Evolutionary conservation across 2,888 invertebrate genomes (phyloP).

Genomic region (Calliopum simillimum): DNA sequence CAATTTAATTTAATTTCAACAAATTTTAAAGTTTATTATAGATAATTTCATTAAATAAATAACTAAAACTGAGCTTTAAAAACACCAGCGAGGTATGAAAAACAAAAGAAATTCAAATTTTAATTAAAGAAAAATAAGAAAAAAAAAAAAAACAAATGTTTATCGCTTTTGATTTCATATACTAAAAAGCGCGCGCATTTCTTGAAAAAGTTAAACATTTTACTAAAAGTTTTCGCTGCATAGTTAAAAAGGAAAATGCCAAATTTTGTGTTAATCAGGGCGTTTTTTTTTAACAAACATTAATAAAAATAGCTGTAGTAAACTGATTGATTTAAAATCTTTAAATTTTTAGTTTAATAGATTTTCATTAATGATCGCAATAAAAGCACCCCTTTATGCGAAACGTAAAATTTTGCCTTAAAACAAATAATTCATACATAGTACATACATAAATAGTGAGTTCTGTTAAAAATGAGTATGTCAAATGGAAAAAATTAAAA

Average conservation of each 20-base stretch:
- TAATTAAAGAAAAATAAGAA: neutral
- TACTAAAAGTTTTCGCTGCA: too few relatives aligned
- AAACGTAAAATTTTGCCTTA: constrained; percentile 9
- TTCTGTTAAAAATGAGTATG: constrained; percentile 23
- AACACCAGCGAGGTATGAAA: constrained; percentile 29
- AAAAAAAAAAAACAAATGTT: constrained; percentile 13
- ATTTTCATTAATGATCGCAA: too few relatives aligned
- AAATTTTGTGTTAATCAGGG: too few relatives aligned
- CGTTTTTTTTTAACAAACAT: too few relatives aligned
- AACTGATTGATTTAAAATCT: too few relatives aligned
- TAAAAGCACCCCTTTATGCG: neutral
- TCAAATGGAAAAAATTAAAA: neutral
- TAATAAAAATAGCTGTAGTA: too few relatives aligned
- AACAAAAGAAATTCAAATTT: neutral
- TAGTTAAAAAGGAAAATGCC: too few relatives aligned
- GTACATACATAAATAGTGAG: neutral
- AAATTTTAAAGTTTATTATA: constrained; percentile 27
- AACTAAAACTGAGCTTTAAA: constrained; percentile 31
- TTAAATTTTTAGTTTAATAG: too few relatives aligned
- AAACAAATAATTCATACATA: constrained; percentile 4
- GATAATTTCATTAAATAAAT: constrained; percentile 26
- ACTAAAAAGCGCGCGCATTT: too few relatives aligned
- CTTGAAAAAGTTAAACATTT: too few relatives aligned
- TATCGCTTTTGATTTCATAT: too few relatives aligned
- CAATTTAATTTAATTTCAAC: constrained; percentile 32